Base-by-base conservation (phyloP, 53 echinoderm and acorn worm genomes). In the Echinarachnius parma region DNA sequence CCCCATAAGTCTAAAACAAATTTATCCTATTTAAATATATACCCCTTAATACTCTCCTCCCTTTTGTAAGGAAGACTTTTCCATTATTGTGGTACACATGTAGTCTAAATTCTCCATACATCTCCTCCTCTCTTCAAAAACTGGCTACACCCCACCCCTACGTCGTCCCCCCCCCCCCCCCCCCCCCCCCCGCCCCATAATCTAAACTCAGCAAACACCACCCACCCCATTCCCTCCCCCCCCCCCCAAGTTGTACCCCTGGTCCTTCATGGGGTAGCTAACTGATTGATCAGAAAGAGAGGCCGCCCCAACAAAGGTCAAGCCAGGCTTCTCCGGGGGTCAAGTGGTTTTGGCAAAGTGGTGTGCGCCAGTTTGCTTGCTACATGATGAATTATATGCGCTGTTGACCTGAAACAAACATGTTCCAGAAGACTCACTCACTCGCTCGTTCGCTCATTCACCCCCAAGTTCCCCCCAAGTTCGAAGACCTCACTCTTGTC, bases 401-500 rank as follows among this genome's bases (percentile, higher is more conserved):
- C 70, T 34, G 35, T 69, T 69, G 70, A 69, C 70, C 70, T 53
- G 70, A 53, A 53, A 69, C 70, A 69, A 69, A 69, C 70, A 69
- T 69, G 32, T 69, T 69, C 70, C 19, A 13, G 42, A 39, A 39
- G 42, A 39, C 42, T 39, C 42, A 39, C 7, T 13, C 42, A 7
- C 7, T 9, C 7, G 7, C 13, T 39, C 42, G 7, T 7, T 13
- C 13, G 13, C 13, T 13, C 42, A 9, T 39, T 39, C 42, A 9
- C 42, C 42, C 42, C 23, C 64, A 5, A 10, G 42, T 9, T 34
- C 25, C 62, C 34, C 37, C 62, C 62, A 31, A 48, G 66, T 66
- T 66, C 66, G 31, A 48, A 66, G 48, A 66, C 66, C 66, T 66
- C 48, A n/a, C 42, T 42, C 7, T 9, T 13, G 8, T 42, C 13